A percentile compares a stretch with the other conserved stretches of the same genome.
These are phyloP conservation scores for Chrysolina oricalcia DNA, from an alignment of 2,888 invertebrate genomes.

Conservation along the genomic window DNA sequence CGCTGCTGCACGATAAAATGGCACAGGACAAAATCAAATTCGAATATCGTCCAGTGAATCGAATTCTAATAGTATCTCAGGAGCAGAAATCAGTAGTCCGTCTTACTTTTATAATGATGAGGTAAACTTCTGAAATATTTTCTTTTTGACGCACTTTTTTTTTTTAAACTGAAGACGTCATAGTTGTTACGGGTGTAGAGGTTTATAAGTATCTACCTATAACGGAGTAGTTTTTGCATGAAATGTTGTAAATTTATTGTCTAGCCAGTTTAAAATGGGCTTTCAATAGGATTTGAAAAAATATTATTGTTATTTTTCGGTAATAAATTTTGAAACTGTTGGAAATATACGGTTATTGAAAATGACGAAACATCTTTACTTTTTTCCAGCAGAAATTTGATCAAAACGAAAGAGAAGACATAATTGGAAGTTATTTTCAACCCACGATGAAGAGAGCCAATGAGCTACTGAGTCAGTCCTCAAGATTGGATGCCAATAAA, in stretches of 20 bases:
- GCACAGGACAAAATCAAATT: slow-evolving; percentile 64
- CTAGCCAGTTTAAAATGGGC: too few species aligned
- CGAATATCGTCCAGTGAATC: slow-evolving; percentile 61
- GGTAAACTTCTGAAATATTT: slow-evolving; percentile 41
- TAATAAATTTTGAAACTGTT: background rate
- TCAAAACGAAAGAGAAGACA: slow-evolving; percentile 72
- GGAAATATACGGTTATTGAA: background rate
- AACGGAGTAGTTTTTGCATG: too few species aligned
- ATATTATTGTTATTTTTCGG: too few species aligned
- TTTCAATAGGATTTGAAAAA: too few species aligned
- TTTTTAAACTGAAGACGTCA: background rate
- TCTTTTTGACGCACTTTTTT: background rate
- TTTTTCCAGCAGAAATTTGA: slow-evolving; percentile 45
- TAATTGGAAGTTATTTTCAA: slow-evolving; percentile 84
- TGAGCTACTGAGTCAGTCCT: slow-evolving; percentile 76
- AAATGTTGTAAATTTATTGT: too few species aligned
- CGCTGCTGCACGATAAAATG: slow-evolving; percentile 64
- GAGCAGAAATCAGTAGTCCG: slow-evolving; percentile 47
- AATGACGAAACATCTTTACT: background rate
- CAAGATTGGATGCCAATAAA: slow-evolving; percentile 73
- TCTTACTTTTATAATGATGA: slow-evolving; percentile 41
- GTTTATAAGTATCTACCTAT: too few species aligned
- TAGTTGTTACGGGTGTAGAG: background rate
- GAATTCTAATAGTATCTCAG: slow-evolving; percentile 37
- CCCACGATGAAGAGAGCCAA: slow-evolving; percentile 76